Evolutionary conservation across 2,888 invertebrate species (phyloP).

Genomic region (Caenorhabditis becei): DNA sequence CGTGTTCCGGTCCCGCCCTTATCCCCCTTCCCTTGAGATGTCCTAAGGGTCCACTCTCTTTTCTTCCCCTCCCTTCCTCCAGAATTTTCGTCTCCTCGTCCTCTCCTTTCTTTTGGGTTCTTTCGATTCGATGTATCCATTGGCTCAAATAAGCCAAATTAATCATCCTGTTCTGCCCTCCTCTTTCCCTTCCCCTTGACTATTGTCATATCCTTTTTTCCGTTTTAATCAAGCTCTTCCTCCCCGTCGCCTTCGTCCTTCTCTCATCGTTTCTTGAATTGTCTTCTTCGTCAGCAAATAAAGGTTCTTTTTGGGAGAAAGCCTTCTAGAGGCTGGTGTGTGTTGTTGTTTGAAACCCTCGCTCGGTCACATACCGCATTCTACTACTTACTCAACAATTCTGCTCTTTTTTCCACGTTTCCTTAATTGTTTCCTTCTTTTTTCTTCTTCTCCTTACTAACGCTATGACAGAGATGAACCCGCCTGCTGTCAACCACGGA

Average conservation of each 20-base stretch:
- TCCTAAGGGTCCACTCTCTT: not conserved
- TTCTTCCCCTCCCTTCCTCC: not conserved
- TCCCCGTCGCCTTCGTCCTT: not conserved
- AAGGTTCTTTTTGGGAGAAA: not conserved
- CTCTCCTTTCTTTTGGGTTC: not conserved
- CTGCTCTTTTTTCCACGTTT: constrained; percentile 1
- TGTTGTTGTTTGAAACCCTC: not conserved
- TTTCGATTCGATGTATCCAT: constrained; percentile 6
- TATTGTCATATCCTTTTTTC: constrained; percentile 3
- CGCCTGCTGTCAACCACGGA: constrained; percentile 2
- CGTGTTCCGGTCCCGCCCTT: not conserved
- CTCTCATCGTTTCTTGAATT: not conserved
- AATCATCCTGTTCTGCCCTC: constrained; percentile 11
- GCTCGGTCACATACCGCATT: constrained; percentile 7
- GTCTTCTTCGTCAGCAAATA: not conserved
- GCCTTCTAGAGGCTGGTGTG: not conserved
- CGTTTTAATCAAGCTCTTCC: not conserved
- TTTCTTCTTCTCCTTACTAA: not conserved
- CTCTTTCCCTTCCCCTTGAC: not conserved
- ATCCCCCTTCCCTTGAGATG: not conserved
- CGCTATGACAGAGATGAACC: constrained; percentile 13
- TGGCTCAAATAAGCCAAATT: constrained; percentile 16
- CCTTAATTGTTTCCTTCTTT: not conserved
- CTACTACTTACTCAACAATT: constrained; percentile 8
- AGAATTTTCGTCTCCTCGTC: not conserved